These are phyloP conservation scores for Colistium nudipinnis DNA, from an alignment of 2,113 vertebrate genomes.

Conservation along the genomic window DNA sequence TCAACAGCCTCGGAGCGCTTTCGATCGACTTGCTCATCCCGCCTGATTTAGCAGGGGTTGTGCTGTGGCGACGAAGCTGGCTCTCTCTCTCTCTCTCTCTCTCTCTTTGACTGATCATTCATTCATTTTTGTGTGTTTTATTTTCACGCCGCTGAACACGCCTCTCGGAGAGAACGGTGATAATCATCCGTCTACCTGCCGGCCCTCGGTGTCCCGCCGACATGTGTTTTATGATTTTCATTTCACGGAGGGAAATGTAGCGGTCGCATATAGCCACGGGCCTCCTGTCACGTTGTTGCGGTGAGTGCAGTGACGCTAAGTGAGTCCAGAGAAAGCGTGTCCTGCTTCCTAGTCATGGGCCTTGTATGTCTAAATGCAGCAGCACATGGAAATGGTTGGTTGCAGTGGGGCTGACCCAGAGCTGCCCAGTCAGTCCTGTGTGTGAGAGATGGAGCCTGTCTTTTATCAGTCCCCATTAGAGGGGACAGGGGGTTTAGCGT, in stretches of 20 bases:
- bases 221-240: conserved; percentile 31
- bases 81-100: not conserved
- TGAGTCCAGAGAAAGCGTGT: conserved; percentile 14
- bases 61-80: conserved; percentile 2
- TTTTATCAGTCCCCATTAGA: conserved; percentile 85
- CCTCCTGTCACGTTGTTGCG: conserved; percentile 45
- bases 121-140: conserved; percentile 8
- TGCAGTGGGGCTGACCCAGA: conserved; percentile 66
- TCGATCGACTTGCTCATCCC: conserved; percentile 63
- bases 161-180: conserved; percentile 13
- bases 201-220: conserved; percentile 22
- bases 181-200: conserved; percentile 34
- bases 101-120: not conserved
- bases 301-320: conserved; percentile 10
- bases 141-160: conserved; percentile 14
- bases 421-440: conserved; percentile 59
- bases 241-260: conserved; percentile 17
- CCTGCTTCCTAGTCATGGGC: conserved; percentile 56
- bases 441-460: conserved; percentile 81
- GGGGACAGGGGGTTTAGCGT: conserved; percentile 65
- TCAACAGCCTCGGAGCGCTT: conserved; percentile 68
- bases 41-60: conserved; percentile 21
- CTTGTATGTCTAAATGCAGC: conserved; percentile 65
- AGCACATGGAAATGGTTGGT: conserved; percentile 71
- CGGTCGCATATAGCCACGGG: conserved; percentile 19